Evolutionary conservation across 1,140 invertebrate genomes (phyloP).

Genomic region (Wasmannia auropunctata): DNA sequence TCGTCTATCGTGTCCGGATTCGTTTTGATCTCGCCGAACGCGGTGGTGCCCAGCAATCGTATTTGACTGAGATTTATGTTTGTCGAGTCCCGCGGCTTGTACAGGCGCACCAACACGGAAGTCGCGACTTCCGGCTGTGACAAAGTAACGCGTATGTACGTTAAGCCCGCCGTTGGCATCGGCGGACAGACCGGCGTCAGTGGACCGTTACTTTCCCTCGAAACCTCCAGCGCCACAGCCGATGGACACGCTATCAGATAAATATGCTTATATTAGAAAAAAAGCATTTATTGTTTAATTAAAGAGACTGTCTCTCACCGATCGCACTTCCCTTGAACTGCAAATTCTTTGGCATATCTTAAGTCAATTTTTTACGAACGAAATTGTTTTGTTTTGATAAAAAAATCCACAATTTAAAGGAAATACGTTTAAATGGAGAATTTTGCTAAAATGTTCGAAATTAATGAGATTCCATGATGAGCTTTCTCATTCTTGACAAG

Average conservation of each 20-base stretch:
- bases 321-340: neutral
- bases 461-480: neutral
- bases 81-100: constrained; percentile 93
- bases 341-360: neutral
- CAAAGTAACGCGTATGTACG: constrained; percentile 93
- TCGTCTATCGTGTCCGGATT: constrained; percentile 82
- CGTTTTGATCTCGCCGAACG: constrained; percentile 88
- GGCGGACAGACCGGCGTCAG: constrained; percentile 90
- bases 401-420: neutral
- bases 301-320: neutral
- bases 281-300: constrained; percentile 2
- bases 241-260: constrained; percentile 91
- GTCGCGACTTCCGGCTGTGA: constrained; percentile 93
- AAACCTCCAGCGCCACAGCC: constrained; percentile 93
- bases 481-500: neutral
- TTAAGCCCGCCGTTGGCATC: constrained; percentile 93
- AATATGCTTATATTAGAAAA: constrained; percentile 10
- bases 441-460: neutral
- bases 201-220: constrained; percentile 86
- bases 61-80: constrained; percentile 96
- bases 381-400: neutral
- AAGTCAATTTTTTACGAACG: neutral
- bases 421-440: constrained; percentile 10
- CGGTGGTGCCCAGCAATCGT: constrained; percentile 92
- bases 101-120: constrained; percentile 87